Percentiles rank a stretch among this genome's conserved stretches.
These are phyloP conservation scores for Oreochromis tanganicae DNA, from an alignment of 2,113 vertebrate genomes.

Conservation along the genomic window DNA sequence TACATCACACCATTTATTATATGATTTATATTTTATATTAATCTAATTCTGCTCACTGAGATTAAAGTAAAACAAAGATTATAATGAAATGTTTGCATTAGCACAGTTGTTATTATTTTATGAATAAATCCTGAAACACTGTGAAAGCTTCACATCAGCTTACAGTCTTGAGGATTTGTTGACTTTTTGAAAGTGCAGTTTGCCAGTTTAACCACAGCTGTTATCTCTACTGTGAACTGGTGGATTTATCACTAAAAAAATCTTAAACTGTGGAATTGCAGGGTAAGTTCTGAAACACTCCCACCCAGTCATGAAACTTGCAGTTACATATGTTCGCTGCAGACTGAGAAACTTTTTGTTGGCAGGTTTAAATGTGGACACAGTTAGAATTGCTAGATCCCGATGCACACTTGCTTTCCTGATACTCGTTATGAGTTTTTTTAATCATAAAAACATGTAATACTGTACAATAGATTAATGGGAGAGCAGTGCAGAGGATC, in stretches of 20 bases:
- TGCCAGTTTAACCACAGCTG: not conserved
- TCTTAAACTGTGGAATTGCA: not conserved
- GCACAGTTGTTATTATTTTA: not conserved
- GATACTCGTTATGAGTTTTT: not conserved
- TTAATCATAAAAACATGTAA: not conserved
- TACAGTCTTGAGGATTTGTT: not conserved
- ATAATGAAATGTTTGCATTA: not conserved
- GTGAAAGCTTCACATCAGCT: not conserved
- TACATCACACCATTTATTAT: not conserved
- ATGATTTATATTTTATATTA: not conserved
- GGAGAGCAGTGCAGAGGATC: not conserved
- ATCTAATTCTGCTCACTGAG: not conserved
- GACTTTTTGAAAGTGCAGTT: not conserved
- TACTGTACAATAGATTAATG: not conserved
- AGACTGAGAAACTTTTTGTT: not conserved
- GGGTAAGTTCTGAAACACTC: not conserved
- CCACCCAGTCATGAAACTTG: accelerated
- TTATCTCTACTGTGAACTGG: not conserved
- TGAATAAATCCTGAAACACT: not conserved
- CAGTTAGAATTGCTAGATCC: not conserved
- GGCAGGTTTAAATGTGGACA: not conserved
- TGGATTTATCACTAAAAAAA: not conserved
- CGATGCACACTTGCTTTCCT: not conserved
- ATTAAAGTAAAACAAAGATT: not conserved
- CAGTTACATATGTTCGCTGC: not conserved